A percentile compares a stretch with the other conserved stretches of the same genome.
These are phyloP conservation scores for Cydia strobilella DNA, from an alignment of 1,140 invertebrate species.

Conservation along the genomic window DNA sequence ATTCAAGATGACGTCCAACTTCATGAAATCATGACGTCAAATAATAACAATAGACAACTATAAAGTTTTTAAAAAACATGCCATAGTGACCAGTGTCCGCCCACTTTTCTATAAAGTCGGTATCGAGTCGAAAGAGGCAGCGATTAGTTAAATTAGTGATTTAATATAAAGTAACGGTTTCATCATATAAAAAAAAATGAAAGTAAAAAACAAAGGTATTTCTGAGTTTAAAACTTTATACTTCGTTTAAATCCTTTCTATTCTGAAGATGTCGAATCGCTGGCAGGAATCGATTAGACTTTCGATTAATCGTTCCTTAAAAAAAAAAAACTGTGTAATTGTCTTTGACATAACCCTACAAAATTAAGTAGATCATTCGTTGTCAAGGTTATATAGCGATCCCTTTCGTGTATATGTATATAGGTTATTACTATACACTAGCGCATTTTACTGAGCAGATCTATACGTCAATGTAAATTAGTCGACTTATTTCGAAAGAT, in stretches of 20 bases:
- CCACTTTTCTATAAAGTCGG: constrained; percentile 13
- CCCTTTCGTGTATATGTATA: background rate
- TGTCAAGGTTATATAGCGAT: background rate
- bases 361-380: background rate
- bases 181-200: too few species aligned
- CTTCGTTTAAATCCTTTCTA: background rate
- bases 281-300: background rate
- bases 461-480: constrained; percentile 33
- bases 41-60: constrained; percentile 69
- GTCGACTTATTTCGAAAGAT: constrained; percentile 49
- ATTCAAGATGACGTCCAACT: constrained; percentile 74
- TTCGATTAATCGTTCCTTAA: background rate
- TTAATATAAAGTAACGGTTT: too few species aligned
- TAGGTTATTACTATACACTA: constrained; percentile 21
- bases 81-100: constrained; percentile 22
- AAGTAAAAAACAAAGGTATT: too few species aligned
- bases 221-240: background rate
- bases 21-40: constrained; percentile 76
- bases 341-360: constrained; percentile 6
- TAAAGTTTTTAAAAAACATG: constrained; percentile 33
- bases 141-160: too few species aligned
- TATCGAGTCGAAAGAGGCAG: background rate
- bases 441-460: background rate
- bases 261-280: background rate
- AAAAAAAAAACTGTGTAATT: background rate